Evolutionary conservation across 2,797 vertebrate genomes (phyloP), one percentile per base, ranked within the genome.

Genomic region (Leucoraja ocellata): DNA sequence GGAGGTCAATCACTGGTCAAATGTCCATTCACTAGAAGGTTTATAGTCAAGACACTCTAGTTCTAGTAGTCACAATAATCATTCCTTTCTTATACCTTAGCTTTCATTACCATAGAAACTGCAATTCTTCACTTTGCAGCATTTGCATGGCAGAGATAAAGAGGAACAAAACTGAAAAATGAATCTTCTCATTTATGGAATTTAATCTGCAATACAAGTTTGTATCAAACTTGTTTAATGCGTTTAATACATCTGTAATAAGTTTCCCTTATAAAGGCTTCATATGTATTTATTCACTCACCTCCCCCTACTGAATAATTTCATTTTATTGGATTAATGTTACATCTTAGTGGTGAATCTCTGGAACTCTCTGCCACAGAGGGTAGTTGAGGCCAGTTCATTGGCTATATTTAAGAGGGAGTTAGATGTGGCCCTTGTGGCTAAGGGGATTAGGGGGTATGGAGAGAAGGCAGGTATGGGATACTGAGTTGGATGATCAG

Each of bases 1-100:
- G 84, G 84, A 68, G 84, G 61, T 88, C 61, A 88, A 68, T 88
- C 28, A 18, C 63, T 88, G 84, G 84, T 88, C 84, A 88, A 88
- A 68, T n/a, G 84, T 68, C 68, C 84, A 88, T 68, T 88, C 84
- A 88, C n/a, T 36, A 88, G 32, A 88, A 68, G 5, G n/a, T 88
- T 68, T 88, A 88, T 88, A 68, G 63, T 36, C 10, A 68, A 68
- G 84, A 88, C 61, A 68, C n/a, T 68, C 25, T 88, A 88, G 21
- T 36, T 88, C 16, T 36, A 68, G 36, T 18, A 88, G 61, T 36
- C 63, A 88, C 58, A 21, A 28, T 28, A 32, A 7, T 36, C 84
- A 88, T 32, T 65, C 1, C 58, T 73, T 68, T 36, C 7, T 36
- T 88, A 36, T 63, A 65, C 36, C 16, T 36, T 88, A 65, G 84